Conservation (phyloP, 2,888 invertebrate species). For the Lithophane ornitopus region DNA sequence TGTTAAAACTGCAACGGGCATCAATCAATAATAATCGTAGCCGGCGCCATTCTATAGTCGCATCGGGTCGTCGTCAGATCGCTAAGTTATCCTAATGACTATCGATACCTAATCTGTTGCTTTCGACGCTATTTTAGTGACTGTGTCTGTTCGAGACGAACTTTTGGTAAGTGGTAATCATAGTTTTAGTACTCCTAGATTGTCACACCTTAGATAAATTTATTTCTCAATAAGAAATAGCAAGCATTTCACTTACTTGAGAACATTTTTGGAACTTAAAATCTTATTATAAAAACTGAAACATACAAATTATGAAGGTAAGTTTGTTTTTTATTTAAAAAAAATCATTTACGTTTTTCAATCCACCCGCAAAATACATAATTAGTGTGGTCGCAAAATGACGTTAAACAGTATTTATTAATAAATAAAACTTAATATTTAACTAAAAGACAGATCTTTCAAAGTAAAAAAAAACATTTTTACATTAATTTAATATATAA, state of each 20-base stretch:
- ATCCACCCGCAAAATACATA: background rate
- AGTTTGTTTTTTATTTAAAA: background rate
- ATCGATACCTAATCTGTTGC: background rate
- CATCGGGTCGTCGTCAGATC: background rate
- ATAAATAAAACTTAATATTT: too few species aligned
- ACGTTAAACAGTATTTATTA: too few species aligned
- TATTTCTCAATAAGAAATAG: too few species aligned
- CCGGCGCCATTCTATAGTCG: background rate
- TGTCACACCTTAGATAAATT: background rate
- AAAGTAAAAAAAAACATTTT: too few species aligned
- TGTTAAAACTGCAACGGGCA: conserved; percentile 1
- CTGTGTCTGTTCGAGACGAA: background rate
- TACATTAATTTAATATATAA: too few species aligned
- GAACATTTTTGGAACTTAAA: background rate
- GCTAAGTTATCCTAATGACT: background rate
- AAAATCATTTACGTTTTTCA: background rate
- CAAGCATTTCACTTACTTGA: background rate
- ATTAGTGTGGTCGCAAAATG: background rate
- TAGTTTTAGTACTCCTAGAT: background rate
- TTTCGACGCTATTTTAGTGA: background rate
- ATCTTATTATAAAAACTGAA: background rate
- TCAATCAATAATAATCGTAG: background rate
- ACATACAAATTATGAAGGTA: background rate
- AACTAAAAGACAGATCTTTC: too few species aligned
- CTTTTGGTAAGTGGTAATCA: background rate